Evolutionary conservation across 2,113 vertebrate species (phyloP).

Genomic region (Macrotis lagotis): DNA sequence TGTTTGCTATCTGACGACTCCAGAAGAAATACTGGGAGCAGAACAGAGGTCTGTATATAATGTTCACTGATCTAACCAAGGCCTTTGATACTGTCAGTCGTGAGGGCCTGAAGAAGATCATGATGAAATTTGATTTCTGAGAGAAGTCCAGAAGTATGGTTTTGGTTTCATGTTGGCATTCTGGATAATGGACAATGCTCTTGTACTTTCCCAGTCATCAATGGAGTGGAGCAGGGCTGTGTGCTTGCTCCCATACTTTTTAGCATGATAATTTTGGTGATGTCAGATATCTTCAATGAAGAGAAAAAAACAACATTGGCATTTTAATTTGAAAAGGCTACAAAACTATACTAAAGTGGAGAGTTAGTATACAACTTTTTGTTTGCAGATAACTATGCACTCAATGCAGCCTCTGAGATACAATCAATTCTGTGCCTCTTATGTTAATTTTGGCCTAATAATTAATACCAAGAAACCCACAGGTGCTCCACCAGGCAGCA

Average conservation of each 20-base stretch:
- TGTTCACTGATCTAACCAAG: not conserved
- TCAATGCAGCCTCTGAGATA: not conserved
- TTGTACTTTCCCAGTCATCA: not conserved
- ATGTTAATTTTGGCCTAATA: not conserved
- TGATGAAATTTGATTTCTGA: not conserved
- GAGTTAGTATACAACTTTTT: not conserved
- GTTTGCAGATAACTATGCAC: not conserved
- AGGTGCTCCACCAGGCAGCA: too few species aligned
- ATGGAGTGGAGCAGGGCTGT: not conserved
- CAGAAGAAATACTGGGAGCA: not conserved
- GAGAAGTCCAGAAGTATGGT: not conserved
- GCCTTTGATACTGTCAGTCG: not conserved
- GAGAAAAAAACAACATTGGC: not conserved
- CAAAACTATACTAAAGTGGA: not conserved
- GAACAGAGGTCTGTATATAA: not conserved
- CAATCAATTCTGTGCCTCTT: not conserved
- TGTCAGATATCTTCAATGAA: not conserved
- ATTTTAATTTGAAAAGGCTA: not conserved
- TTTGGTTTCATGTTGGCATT: not conserved
- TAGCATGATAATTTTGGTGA: not conserved
- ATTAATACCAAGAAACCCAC: too few species aligned
- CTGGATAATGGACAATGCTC: not conserved
- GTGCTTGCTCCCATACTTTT: not conserved
- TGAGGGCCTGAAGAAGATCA: not conserved
- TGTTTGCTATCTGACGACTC: not conserved